These are phyloP conservation scores for zebrafish (Danio rerio) DNA, from an alignment of 2,113 vertebrate genomes.

Conservation along the genomic window GRCz12tu NC_133195.1:34816001-34816500, in stretches of 20 bases:
- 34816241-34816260: not conserved
- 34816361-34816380: slow-evolving; percentile 27
- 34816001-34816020: not conserved
- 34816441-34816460: not conserved
- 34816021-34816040: slow-evolving; percentile 11
- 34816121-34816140: slow-evolving; percentile 3
- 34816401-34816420: slow-evolving; percentile 8
- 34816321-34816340: not conserved
- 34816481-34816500: not conserved
- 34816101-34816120: not conserved
- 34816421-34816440: not conserved
- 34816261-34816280: not conserved
- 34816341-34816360: not conserved
- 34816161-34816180: slow-evolving; percentile 16
- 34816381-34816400: not conserved
- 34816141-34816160: slow-evolving; percentile 18
- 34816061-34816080: slow-evolving; percentile 14
- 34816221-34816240: not conserved
- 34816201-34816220: not conserved
- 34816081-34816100: slow-evolving; percentile 34
- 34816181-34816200: not conserved
- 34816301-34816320: slow-evolving; percentile 4
- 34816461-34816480: not conserved
- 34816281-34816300: not conserved
- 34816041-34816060: slow-evolving; percentile 25